A percentile compares a stretch with the other conserved stretches of the same genome.
These are phyloP conservation scores for Chalcis sispes DNA, from an alignment of 2,888 invertebrate genomes.

Conservation along the genomic window DNA sequence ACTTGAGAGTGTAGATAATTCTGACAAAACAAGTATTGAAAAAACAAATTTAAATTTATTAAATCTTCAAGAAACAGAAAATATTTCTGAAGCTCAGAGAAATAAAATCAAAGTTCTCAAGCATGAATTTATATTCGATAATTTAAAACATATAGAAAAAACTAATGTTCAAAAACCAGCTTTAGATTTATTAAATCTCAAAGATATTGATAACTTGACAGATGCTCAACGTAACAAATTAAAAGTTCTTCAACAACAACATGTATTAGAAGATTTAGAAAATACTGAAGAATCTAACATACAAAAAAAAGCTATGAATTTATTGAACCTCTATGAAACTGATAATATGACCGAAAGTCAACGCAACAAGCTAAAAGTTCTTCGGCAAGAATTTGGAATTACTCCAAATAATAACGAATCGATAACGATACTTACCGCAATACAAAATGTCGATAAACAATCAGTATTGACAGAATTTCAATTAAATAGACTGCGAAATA, in stretches of 20 bases:
- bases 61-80: slow-evolving; percentile 68
- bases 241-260: slow-evolving; percentile 78
- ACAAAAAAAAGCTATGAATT: slow-evolving; percentile 64
- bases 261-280: slow-evolving; percentile 27
- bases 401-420: slow-evolving; percentile 53
- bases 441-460: slow-evolving; percentile 9
- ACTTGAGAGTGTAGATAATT: slow-evolving; percentile 4
- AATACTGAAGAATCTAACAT: background rate
- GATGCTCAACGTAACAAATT: slow-evolving; percentile 81
- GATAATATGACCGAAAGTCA: slow-evolving; percentile 80
- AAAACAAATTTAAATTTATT: slow-evolving; percentile 61
- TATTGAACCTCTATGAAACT: slow-evolving; percentile 59
- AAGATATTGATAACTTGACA: slow-evolving; percentile 77
- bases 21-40: slow-evolving; percentile 56
- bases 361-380: slow-evolving; percentile 80
- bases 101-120: slow-evolving; percentile 81
- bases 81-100: slow-evolving; percentile 79
- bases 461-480: slow-evolving; percentile 51
- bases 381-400: slow-evolving; percentile 74
- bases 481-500: slow-evolving; percentile 58
- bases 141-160: slow-evolving; percentile 1
- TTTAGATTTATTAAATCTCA: slow-evolving; percentile 47
- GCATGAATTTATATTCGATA: slow-evolving; percentile 72
- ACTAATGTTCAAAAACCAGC: slow-evolving; percentile 64
- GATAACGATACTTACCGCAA: slow-evolving; percentile 1